A percentile compares a stretch with the other conserved stretches of the same genome.
These are phyloP conservation scores for Oophaga pumilio DNA, from an alignment of 2,113 vertebrate species.

Conservation along the genomic window DNA sequence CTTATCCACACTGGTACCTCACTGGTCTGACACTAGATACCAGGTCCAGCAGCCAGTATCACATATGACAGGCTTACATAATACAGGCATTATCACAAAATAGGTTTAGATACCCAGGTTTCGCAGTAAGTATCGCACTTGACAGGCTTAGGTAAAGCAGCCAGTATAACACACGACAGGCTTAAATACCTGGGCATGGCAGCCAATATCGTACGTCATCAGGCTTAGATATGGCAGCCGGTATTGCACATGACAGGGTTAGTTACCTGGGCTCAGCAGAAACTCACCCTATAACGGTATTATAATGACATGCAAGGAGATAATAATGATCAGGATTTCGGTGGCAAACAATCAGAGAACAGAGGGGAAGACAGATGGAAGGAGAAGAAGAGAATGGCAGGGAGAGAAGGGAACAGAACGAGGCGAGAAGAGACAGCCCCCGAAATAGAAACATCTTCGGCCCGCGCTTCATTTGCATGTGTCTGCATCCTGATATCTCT, in stretches of 20 bases:
- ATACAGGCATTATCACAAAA: not conserved
- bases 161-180: not conserved
- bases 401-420: conserved; percentile 3
- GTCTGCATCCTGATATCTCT: conserved; percentile 32
- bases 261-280: not conserved
- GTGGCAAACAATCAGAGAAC: conserved; percentile 31
- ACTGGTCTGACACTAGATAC: no score
- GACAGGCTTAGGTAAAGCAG: not conserved
- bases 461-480: conserved; percentile 39
- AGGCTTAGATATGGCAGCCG: not conserved
- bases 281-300: not conserved
- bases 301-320: not conserved
- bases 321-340: conserved; percentile 30
- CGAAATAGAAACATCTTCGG: conserved; percentile 39
- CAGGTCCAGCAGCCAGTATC: not conserved
- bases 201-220: not conserved
- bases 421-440: conserved; percentile 29
- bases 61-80: not conserved
- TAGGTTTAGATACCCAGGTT: not conserved
- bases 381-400: conserved; percentile 30
- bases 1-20: no score
- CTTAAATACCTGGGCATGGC: not conserved
- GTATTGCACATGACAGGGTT: not conserved
- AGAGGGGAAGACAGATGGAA: conserved; percentile 50
- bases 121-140: not conserved